Evolutionary conservation across 2,888 invertebrate genomes (phyloP).

Genomic region (Selenia dentaria): DNA sequence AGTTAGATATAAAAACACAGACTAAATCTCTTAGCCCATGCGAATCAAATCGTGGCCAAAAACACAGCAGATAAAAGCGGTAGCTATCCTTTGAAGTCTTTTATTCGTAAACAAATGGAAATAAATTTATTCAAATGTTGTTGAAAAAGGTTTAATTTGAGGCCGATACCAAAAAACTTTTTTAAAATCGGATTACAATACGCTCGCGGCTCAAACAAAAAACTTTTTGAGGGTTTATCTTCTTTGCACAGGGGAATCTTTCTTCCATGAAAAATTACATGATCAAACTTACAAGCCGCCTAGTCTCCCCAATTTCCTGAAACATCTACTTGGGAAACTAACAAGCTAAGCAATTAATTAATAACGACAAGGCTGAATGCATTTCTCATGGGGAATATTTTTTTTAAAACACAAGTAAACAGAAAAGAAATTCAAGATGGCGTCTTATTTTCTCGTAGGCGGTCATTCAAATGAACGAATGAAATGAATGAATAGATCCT

Average conservation of each 20-base stretch:
- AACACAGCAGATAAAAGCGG: neutral
- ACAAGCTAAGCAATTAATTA: slow-evolving; percentile 25
- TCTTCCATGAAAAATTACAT: slow-evolving; percentile 4
- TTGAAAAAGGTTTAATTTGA: neutral
- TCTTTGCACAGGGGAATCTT: neutral
- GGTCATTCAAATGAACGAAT: slow-evolving; percentile 11
- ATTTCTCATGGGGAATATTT: slow-evolving; percentile 1
- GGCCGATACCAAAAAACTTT: slow-evolving; percentile 1
- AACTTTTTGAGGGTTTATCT: neutral
- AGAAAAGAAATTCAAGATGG: slow-evolving; percentile 16
- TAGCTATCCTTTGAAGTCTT: neutral
- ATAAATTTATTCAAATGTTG: neutral
- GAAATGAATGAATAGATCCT: slow-evolving; percentile 23
- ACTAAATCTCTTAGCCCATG: too few relatives aligned
- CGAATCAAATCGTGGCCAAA: too few relatives aligned
- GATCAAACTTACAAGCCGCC: slow-evolving; percentile 2
- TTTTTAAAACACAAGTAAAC: slow-evolving; percentile 6
- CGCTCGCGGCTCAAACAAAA: neutral
- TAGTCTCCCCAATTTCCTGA: slow-evolving; percentile 22
- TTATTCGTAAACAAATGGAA: neutral
- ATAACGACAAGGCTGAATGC: slow-evolving; percentile 10
- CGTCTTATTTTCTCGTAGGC: slow-evolving; percentile 2
- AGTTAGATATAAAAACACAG: too few relatives aligned
- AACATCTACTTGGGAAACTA: slow-evolving; percentile 23
- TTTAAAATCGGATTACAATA: slow-evolving; percentile 2